These are phyloP conservation scores for Muntiacus muntjak DNA, from an alignment of 2,113 vertebrate genomes.

Conservation along the genomic window DNA sequence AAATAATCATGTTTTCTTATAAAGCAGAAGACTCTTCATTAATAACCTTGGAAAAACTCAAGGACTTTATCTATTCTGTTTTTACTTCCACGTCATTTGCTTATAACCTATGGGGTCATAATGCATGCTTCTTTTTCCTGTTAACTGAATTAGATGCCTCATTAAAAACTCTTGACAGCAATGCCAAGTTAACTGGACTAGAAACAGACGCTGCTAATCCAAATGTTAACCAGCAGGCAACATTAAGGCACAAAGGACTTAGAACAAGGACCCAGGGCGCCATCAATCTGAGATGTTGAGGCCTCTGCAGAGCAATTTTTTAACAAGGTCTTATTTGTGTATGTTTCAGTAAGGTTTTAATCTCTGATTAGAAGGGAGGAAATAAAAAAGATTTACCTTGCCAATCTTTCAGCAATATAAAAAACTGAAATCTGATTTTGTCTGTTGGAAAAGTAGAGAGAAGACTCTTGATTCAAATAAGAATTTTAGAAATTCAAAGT, in stretches of 20 bases:
- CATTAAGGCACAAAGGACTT: background rate
- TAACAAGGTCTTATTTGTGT: background rate
- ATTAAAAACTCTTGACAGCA: background rate
- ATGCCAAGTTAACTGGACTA: background rate
- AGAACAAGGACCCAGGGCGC: background rate
- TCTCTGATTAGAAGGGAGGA: background rate
- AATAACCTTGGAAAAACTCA: background rate
- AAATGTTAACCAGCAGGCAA: background rate
- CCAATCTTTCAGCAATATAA: background rate
- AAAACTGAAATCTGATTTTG: background rate
- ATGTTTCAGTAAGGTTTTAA: background rate
- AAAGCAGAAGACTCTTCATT: background rate
- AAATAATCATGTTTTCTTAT: background rate
- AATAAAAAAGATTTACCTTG: background rate
- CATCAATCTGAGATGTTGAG: background rate
- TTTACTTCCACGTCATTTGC: background rate
- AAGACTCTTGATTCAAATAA: background rate
- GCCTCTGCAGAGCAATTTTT: background rate
- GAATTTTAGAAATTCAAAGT: background rate
- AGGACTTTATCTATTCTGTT: background rate
- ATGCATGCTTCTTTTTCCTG: background rate
- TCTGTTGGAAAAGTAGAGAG: background rate
- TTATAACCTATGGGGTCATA: background rate
- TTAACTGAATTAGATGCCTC: constrained; percentile 3
- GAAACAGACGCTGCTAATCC: background rate